A percentile compares a stretch with the other conserved stretches of the same genome.
These are phyloP conservation scores for Dipodomys stephensi DNA, from an alignment of 2,113 vertebrate genomes.

Conservation along the genomic window DNA sequence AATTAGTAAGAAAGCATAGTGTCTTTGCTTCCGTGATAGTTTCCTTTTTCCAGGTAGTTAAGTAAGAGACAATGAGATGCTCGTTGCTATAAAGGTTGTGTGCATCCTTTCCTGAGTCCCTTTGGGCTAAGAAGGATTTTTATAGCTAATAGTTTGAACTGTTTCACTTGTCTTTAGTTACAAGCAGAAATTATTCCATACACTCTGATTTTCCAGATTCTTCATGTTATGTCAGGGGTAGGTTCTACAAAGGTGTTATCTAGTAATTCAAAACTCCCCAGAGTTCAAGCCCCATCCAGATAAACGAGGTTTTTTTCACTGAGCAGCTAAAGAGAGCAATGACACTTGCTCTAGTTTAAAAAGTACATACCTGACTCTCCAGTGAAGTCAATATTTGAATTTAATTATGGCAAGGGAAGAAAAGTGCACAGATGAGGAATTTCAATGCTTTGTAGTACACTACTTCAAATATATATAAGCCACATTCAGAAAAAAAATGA, in stretches of 20 bases:
- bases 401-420: neutral
- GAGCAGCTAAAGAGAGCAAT: neutral
- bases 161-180: neutral
- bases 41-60: conserved; percentile 52
- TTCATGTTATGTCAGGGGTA: neutral
- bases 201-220: neutral
- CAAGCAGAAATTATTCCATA: neutral
- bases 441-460: neutral
- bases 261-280: neutral
- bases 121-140: neutral
- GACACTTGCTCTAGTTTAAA: neutral
- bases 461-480: neutral
- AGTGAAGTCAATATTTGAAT: neutral
- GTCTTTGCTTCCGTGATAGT: conserved; percentile 57
- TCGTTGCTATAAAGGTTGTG: neutral
- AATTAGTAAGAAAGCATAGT: conserved; percentile 77
- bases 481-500: neutral
- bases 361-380: neutral
- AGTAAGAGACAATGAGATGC: neutral
- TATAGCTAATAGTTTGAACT: conserved; percentile 12
- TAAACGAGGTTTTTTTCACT: neutral
- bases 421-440: neutral
- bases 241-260: neutral
- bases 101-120: neutral
- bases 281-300: neutral